These are phyloP conservation scores for Eristalis pertinax DNA, from an alignment of 2,888 invertebrate species.

Conservation along the genomic window DNA sequence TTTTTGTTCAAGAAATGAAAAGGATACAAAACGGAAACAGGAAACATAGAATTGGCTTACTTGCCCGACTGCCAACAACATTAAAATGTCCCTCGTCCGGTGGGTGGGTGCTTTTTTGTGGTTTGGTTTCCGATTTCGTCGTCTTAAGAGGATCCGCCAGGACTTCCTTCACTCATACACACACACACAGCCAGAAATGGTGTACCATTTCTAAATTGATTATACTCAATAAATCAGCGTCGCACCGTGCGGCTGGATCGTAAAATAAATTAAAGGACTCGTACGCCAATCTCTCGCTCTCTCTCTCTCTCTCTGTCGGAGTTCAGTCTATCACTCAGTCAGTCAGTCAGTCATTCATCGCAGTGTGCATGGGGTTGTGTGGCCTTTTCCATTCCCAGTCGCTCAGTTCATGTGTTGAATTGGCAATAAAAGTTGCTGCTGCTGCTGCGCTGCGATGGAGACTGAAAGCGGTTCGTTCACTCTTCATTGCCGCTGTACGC, in stretches of 20 bases:
- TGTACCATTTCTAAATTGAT: slow-evolving; percentile 57
- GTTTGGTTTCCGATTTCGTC: slow-evolving; percentile 49
- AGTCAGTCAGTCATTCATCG: background rate
- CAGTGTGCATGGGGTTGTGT: background rate
- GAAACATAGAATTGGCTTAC: slow-evolving; percentile 68
- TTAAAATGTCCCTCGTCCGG: background rate
- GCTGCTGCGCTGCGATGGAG: background rate
- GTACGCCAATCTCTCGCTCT: background rate
- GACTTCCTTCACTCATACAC: background rate
- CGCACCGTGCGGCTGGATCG: slow-evolving; percentile 60
- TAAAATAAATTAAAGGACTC: slow-evolving; percentile 64
- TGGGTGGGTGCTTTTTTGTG: slow-evolving; percentile 25
- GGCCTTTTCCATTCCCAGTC: background rate
- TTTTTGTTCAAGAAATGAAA: background rate
- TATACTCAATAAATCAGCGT: slow-evolving; percentile 58
- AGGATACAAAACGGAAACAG: slow-evolving; percentile 57
- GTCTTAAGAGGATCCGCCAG: background rate
- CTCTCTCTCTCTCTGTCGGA: slow-evolving; percentile 5
- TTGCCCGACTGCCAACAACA: slow-evolving; percentile 18
- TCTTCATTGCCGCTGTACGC: background rate
- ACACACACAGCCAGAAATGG: background rate
- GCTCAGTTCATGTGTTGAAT: slow-evolving; percentile 38
- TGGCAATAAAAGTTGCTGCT: slow-evolving; percentile 38
- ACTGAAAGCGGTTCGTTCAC: background rate
- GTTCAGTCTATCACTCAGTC: slow-evolving; percentile 25